Evolutionary conservation across 2,113 vertebrate genomes (phyloP).

Genomic region (Strix uralensis): DNA sequence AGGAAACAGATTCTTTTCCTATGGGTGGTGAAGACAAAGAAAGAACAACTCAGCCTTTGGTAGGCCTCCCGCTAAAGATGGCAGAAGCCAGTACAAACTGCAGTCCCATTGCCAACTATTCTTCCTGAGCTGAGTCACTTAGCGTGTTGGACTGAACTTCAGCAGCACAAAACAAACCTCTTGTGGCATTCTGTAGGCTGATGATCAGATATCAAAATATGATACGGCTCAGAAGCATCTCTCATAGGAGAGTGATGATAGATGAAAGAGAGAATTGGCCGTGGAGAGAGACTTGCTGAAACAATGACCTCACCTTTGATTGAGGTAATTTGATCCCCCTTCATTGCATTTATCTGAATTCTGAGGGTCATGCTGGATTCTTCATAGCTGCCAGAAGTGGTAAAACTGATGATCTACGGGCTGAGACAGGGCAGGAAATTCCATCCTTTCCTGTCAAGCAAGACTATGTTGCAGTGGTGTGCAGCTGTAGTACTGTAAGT

Average conservation of each 20-base stretch:
- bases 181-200: not conserved
- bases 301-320: constrained; percentile 26
- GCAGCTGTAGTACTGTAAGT: not conserved
- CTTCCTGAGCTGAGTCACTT: constrained; percentile 22
- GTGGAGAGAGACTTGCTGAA: not conserved
- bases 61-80: not conserved
- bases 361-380: not conserved
- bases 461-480: not conserved
- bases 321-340: constrained; percentile 1
- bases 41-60: constrained; percentile 34
- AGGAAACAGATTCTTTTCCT: constrained; percentile 36
- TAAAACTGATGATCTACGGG: not conserved
- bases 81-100: constrained; percentile 38
- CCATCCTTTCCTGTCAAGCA: not conserved
- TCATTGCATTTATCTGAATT: constrained; percentile 16
- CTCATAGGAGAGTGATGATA: not conserved
- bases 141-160: not conserved
- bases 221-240: constrained; percentile 19
- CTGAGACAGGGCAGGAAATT: constrained; percentile 25
- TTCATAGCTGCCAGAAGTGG: constrained; percentile 4
- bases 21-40: constrained; percentile 18
- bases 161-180: constrained; percentile 31
- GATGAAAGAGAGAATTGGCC: not conserved
- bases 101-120: constrained; percentile 8
- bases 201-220: not conserved